A percentile compares a stretch with the other conserved stretches of the same genome.
Evolutionary conservation across 92 coral and sea anemone genomes (phyloP).

Genomic region (Galaxea fascicularis): DNA sequence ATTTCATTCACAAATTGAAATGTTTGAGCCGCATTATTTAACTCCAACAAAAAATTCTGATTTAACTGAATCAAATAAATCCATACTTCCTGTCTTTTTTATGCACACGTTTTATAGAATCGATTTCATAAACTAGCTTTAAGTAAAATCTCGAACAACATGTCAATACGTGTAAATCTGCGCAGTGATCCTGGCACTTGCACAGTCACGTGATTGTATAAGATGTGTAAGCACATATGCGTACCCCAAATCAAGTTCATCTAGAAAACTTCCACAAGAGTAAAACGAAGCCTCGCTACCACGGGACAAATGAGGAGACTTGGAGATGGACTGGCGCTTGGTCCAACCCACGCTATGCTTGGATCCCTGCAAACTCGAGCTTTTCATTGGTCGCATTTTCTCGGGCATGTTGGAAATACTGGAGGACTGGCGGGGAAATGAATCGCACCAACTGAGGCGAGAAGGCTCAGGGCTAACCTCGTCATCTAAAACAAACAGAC

Average conservation of each 20-base stretch:
- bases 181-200: not conserved
- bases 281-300: conserved; percentile 94
- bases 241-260: conserved; percentile 70
- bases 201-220: not conserved
- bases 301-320: conserved; percentile 63
- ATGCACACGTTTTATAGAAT: too few relatives aligned
- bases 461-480: conserved; percentile 34
- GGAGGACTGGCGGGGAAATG: conserved; percentile 69
- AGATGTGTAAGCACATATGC: not conserved
- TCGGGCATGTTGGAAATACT: conserved; percentile 74
- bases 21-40: not conserved
- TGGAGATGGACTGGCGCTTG: conserved; percentile 53
- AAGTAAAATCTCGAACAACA: too few relatives aligned
- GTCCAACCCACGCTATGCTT: conserved; percentile 65
- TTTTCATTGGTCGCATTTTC: conserved; percentile 64
- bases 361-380: conserved; percentile 76
- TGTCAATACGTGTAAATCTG: too few relatives aligned
- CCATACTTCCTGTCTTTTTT: too few relatives aligned
- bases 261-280: conserved; percentile 95
- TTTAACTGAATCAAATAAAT: too few relatives aligned
- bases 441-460: conserved; percentile 73
- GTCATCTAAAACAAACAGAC: conserved; percentile 1
- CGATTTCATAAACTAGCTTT: too few relatives aligned
- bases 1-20: too few relatives aligned
- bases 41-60: not conserved